Evolutionary conservation across 2,113 vertebrate genomes (phyloP), one percentile per base, ranked within the genome.

Genomic region (Chrysochloris asiatica): DNA sequence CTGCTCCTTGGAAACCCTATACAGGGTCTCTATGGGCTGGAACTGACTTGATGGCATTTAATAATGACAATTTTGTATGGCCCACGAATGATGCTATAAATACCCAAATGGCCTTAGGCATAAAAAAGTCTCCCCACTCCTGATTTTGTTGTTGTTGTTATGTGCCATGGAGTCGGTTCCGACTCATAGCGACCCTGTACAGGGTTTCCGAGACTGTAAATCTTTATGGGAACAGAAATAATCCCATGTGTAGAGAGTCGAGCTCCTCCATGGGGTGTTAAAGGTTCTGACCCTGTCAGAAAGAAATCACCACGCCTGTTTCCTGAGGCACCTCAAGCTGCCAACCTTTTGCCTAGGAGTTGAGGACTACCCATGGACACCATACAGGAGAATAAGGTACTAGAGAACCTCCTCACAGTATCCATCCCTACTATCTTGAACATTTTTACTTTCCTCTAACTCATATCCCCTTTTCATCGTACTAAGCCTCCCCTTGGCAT

Each of bases 231-330:
- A n/a, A n/a, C n/a, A n/a, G n/a, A n/a, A n/a, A n/a, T n/a, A n/a
- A n/a, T n/a, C n/a, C 65, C 65, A 3, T 2, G 30, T n/a, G 16
- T 67, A n/a, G 6, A 21, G 1, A 36, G n/a, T 3, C 3, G n/a
- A 67, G 26, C n/a, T 17, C 13, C 33, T n/a, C 63, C 63, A 14
- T 14, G 33, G 63, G 12, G 13, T 67, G 26, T 36, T 67, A 14
- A 67, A 67, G 63, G 13, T 33, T n/a, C 4, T n/a, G 63, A n/a
- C 12, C 24, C n/a, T 36, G 17, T 36, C 65, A 36, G 65, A 67
- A n/a, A 16, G 33, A 67, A 13, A n/a, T n/a, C 63, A 65, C 33
- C 59, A 61, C 8, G 28, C 59, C 26, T 10, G 59, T 63, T 30
- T 63, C 61, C 30, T 33, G 61, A n/a, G n/a, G n/a, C n/a, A n/a